phyloP scores from a whole-genome alignment of 2,888 invertebrate genomes.

The Odontocerum albicorne region DNA sequence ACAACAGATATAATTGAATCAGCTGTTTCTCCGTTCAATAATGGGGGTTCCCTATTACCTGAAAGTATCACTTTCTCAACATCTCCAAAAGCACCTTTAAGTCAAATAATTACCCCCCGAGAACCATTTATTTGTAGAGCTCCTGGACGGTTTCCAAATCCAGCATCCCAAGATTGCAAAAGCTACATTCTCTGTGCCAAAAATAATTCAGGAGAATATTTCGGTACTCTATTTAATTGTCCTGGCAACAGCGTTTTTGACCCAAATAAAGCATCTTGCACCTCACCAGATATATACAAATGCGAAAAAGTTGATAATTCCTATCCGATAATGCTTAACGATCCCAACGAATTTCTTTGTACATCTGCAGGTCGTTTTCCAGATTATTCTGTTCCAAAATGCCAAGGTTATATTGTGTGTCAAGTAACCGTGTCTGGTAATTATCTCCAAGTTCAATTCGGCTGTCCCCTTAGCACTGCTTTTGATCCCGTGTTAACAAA shows the following conservation, averaged over 20 bases:
- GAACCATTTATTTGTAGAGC: conserved; percentile 9
- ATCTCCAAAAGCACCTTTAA: too few relatives aligned
- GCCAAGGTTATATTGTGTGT: neutral
- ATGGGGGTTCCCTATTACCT: too few relatives aligned
- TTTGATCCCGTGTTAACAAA: neutral
- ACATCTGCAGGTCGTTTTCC: neutral
- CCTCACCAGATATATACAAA: neutral
- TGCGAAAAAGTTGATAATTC: neutral
- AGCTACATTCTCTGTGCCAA: conserved; percentile 9
- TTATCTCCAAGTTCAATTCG: too few relatives aligned
- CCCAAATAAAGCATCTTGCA: neutral
- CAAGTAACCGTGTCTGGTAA: neutral
- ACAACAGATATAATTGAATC: too few relatives aligned
- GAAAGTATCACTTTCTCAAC: too few relatives aligned
- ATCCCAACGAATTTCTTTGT: neutral
- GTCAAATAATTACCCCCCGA: neutral
- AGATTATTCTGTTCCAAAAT: neutral
- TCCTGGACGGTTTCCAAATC: conserved; percentile 1
- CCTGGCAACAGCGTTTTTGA: neutral
- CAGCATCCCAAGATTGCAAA: conserved; percentile 1
- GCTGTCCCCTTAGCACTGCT: neutral
- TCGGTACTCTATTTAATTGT: neutral
- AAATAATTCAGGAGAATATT: conserved; percentile 1
- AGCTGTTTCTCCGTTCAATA: too few relatives aligned
- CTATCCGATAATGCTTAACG: neutral